A percentile compares a stretch with the other conserved stretches of the same genome.
Evolutionary conservation across 2,888 invertebrate species (phyloP).

Genomic region (Criorhina ranunculi): DNA sequence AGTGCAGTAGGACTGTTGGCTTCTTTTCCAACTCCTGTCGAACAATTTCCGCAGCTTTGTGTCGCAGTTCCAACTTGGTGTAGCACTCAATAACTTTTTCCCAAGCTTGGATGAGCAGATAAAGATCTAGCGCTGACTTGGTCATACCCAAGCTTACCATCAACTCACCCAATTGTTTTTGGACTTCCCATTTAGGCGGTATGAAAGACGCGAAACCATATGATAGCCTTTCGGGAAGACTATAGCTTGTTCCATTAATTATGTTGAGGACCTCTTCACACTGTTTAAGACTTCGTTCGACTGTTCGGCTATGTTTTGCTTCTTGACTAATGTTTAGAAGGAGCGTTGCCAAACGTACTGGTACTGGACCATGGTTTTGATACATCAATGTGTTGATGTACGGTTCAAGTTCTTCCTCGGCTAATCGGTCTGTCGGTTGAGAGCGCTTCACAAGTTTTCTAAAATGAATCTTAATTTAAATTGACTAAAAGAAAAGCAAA

Average conservation of each 20-base stretch:
- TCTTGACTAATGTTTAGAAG: constrained; percentile 92
- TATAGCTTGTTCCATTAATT: constrained; percentile 81
- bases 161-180: constrained; percentile 91
- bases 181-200: constrained; percentile 91
- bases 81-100: constrained; percentile 97
- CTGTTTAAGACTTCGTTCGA: constrained; percentile 95
- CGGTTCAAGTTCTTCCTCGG: constrained; percentile 92
- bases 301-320: constrained; percentile 90
- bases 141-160: constrained; percentile 92
- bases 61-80: constrained; percentile 91
- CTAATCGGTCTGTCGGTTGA: constrained; percentile 91
- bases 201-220: constrained; percentile 90
- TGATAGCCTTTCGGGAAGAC: constrained; percentile 84
- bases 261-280: constrained; percentile 89
- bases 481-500: constrained; percentile 15
- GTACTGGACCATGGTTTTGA: constrained; percentile 90
- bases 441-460: constrained; percentile 90
- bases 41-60: constrained; percentile 96
- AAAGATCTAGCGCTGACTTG: constrained; percentile 93
- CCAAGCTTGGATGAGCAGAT: constrained; percentile 92
- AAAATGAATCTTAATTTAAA: constrained; percentile 77
- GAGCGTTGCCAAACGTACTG: constrained; percentile 90
- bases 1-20: constrained; percentile 94
- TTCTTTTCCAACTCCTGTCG: constrained; percentile 90
- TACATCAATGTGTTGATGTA: constrained; percentile 89